These are phyloP conservation scores for Caenorhabditis drosophilae DNA, from an alignment of 2,888 invertebrate genomes.

Conservation along the genomic window DNA sequence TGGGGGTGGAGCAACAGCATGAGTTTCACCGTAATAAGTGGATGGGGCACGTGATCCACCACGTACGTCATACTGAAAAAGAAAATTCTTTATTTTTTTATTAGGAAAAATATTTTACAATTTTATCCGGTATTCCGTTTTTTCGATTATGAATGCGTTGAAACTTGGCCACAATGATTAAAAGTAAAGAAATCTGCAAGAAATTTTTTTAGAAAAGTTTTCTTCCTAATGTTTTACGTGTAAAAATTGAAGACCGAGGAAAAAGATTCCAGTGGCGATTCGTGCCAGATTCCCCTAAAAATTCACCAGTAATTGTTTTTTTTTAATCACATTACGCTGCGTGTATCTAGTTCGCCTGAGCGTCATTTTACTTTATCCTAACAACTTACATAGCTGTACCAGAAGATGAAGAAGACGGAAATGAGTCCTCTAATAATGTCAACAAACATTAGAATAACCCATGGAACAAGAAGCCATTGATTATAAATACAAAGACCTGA, in stretches of 20 bases:
- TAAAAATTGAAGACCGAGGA: slow-evolving; percentile 68
- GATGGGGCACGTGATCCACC: slow-evolving; percentile 39
- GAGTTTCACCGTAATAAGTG: slow-evolving; percentile 36
- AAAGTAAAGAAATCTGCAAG: slow-evolving; percentile 65
- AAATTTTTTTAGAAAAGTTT: background rate
- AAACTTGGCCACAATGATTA: slow-evolving; percentile 68
- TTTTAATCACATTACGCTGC: background rate
- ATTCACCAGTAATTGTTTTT: background rate
- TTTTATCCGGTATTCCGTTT: slow-evolving; percentile 49
- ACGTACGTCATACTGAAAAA: slow-evolving; percentile 30
- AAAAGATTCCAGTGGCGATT: slow-evolving; percentile 69
- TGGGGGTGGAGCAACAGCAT: slow-evolving; percentile 24
- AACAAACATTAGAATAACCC: slow-evolving; percentile 65
- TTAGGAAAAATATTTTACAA: slow-evolving; percentile 9
- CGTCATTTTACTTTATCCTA: too few species aligned
- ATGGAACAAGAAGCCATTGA: slow-evolving; percentile 64
- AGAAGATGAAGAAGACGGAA: slow-evolving; percentile 67
- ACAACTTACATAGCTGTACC: slow-evolving; percentile 58
- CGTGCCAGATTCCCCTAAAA: slow-evolving; percentile 65
- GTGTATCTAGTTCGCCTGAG: background rate
- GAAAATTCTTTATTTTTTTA: background rate
- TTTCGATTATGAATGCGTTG: slow-evolving; percentile 65
- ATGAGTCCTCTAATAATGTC: slow-evolving; percentile 68
- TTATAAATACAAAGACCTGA: slow-evolving; percentile 53
- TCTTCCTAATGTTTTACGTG: slow-evolving; percentile 52